Evolutionary conservation across 1,140 invertebrate species (phyloP), one percentile per base, ranked within the genome.

Genomic region (Lucilia cuprina): DNA sequence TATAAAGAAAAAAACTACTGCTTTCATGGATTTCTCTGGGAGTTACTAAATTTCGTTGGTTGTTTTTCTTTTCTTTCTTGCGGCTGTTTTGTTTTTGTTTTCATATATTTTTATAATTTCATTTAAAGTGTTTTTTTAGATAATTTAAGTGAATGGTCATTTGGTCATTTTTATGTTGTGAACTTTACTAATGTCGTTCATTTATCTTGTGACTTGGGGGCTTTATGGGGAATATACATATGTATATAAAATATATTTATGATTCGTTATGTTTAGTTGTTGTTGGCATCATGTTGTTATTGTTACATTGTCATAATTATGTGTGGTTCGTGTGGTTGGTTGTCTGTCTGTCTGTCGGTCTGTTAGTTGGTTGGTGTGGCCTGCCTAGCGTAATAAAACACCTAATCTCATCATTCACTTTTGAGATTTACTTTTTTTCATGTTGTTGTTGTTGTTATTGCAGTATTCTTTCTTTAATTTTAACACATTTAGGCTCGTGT

Each of bases 261-360:
- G 55, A n/a, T 60, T 17, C n/a, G 12, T 17, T 60, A 78, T 41
- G 34, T 17, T 35, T n/a, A 41, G 74, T 75, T 89, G 74, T 75
- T 89, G 86, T 85, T 41, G 86, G 86, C 87, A 88, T 84, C 87
- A 84, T 84, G 84, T 85, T 84, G 87, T 89, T 87, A 88, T 88
- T 87, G 19, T 80, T 89, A 86, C 88, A 87, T 87, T 89, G 88
- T 88, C 88, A 89, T 89, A 89, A 89, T 89, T 89, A 89, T 88
- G 86, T 87, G 88, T 86, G 65, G 14, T 70, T 70, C 19, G 65
- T 70, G 65, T 89, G 21, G 49, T n/a, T 21, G 78, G 49, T 10
- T 41, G 50, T 21, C 34, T 82, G 12, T 60, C 50, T n/a, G 19
- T 14, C 9, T 19, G 25, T 30, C 25, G 25, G 25, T 30, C 25